Evolutionary conservation across 2,797 vertebrate species (phyloP).

Genomic region (Crenichthys baileyi): DNA sequence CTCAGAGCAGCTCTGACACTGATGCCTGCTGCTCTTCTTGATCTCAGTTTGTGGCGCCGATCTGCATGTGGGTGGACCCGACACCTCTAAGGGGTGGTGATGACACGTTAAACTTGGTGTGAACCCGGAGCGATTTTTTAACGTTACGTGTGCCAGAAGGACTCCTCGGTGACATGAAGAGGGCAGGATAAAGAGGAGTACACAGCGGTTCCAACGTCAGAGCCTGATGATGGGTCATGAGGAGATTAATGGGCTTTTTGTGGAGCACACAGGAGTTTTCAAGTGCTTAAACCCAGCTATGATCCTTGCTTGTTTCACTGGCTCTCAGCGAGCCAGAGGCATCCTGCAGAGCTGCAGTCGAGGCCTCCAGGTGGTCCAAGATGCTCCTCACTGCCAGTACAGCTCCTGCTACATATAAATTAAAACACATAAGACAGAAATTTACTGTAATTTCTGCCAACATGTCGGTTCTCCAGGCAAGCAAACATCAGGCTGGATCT

Average conservation of each 20-base stretch:
- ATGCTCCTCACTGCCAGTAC: too few species aligned
- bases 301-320: conserved; percentile 40
- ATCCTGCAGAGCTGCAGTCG: conserved; percentile 13
- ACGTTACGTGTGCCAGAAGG: conserved; percentile 11
- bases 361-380: conserved; percentile 9
- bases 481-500: too few species aligned
- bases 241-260: conserved; percentile 41
- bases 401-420: too few species aligned
- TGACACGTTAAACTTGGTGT: conserved; percentile 34
- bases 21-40: too few species aligned
- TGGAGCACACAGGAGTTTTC: conserved; percentile 27
- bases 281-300: conserved; percentile 50
- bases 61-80: conserved; percentile 60
- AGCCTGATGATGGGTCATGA: conserved; percentile 21
- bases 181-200: conserved; percentile 58
- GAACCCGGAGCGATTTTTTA: conserved; percentile 12
- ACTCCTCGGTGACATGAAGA: conserved; percentile 41
- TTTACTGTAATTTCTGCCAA: background rate
- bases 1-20: background rate
- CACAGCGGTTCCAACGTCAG: conserved; percentile 41
- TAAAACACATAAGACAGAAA: too few species aligned
- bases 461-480: too few species aligned
- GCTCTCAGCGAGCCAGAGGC: conserved; percentile 31
- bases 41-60: conserved; percentile 12
- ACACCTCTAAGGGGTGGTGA: conserved; percentile 44